A percentile compares a stretch with the other conserved stretches of the same genome.
Evolutionary conservation across 2,888 invertebrate genomes (phyloP).

Genomic region (Beris chalybata): DNA sequence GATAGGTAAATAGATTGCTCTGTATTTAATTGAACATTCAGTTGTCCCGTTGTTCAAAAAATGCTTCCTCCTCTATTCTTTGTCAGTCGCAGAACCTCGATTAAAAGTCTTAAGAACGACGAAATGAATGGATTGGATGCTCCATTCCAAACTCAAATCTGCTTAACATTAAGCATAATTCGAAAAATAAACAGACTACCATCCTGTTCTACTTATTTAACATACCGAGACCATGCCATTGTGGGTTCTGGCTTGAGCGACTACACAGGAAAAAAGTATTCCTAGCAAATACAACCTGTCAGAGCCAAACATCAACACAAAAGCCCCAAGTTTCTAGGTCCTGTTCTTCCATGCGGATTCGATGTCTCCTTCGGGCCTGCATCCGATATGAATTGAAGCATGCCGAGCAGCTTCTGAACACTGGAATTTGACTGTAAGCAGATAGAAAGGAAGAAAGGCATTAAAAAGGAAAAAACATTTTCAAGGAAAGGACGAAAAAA

Average conservation of each 20-base stretch:
- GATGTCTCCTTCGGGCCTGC: too few relatives aligned
- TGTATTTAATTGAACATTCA: too few relatives aligned
- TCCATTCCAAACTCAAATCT: constrained; percentile 9
- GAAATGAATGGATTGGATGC: constrained; percentile 11
- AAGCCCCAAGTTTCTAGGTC: neutral
- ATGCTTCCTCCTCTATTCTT: neutral
- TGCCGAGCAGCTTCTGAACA: too few relatives aligned
- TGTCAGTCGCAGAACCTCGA: constrained; percentile 6
- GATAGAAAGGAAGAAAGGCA: too few relatives aligned
- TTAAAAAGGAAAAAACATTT: too few relatives aligned
- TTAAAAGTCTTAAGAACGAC: constrained; percentile 16
- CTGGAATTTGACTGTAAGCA: too few relatives aligned
- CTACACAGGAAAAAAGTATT: constrained; percentile 4
- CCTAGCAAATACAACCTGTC: constrained; percentile 17
- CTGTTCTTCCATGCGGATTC: too few relatives aligned
- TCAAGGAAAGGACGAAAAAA: too few relatives aligned
- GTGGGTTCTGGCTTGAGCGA: neutral
- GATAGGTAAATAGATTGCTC: too few relatives aligned
- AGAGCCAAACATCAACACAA: constrained; percentile 18
- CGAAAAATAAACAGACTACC: constrained; percentile 3
- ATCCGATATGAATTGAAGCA: too few relatives aligned
- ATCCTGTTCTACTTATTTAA: constrained; percentile 8
- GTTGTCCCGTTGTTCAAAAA: too few relatives aligned
- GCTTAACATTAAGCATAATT: constrained; percentile 10
- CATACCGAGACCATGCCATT: constrained; percentile 2